Percentiles rank a stretch among this genome's conserved stretches.
phyloP scores from a whole-genome alignment of 2,797 vertebrate species.

The Lepilemur ruficaudatus region DNA sequence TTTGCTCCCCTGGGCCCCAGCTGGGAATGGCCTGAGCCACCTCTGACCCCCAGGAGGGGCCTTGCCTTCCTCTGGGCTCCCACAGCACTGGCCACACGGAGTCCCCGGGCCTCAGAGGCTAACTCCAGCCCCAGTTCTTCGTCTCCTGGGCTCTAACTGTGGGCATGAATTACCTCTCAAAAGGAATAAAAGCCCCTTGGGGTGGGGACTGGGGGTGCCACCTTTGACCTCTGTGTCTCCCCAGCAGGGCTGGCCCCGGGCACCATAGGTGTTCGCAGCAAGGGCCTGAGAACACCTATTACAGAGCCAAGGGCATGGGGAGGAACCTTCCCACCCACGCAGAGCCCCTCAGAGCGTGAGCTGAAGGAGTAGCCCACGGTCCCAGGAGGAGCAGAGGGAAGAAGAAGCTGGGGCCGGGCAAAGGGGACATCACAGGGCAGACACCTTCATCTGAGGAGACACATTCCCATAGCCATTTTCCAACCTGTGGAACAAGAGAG shows the following conservation, averaged over 20 bases:
- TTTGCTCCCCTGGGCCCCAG: neutral
- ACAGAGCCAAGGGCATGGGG: neutral
- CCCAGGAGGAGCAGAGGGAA: neutral
- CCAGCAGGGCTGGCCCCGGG: neutral
- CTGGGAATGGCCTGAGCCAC: rapidly evolving
- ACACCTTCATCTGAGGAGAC: constrained; percentile 83
- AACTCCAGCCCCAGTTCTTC: neutral
- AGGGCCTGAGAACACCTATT: neutral
- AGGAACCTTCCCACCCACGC: neutral
- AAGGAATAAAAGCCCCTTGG: neutral
- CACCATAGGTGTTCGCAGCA: neutral
- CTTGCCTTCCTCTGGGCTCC: neutral
- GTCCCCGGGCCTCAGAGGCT: neutral
- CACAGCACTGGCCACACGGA: neutral
- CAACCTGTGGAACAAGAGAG: constrained; percentile 71
- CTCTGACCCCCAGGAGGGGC: neutral
- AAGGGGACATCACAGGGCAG: neutral
- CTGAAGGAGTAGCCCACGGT: neutral
- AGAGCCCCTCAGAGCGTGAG: neutral
- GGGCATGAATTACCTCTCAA: neutral
- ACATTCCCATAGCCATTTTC: constrained; percentile 79
- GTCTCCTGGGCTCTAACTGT: neutral
- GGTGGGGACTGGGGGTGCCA: neutral
- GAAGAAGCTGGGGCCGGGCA: neutral
- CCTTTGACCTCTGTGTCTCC: neutral